Evolutionary conservation across 2,888 invertebrate genomes (phyloP).

Genomic region (Morpho deidamia): DNA sequence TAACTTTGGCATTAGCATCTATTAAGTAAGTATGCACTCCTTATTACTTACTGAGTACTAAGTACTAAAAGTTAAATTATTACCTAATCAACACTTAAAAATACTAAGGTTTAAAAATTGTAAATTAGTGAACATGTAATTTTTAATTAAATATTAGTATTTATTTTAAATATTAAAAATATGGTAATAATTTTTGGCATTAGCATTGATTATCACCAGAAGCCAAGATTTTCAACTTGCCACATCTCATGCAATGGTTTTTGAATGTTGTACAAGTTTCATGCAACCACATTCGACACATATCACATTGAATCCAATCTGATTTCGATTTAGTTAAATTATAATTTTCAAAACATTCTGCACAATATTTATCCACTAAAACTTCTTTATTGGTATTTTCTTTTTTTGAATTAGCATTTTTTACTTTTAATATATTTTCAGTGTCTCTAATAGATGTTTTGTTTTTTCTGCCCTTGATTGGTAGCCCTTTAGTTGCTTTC

Average conservation of each 20-base stretch:
- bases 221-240: not conserved
- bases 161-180: too few relatives aligned
- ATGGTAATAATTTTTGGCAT: too few relatives aligned
- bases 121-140: too few relatives aligned
- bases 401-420: not conserved
- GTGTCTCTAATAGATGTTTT: conserved; percentile 6
- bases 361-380: too few relatives aligned
- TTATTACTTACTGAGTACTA: too few relatives aligned
- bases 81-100: too few relatives aligned
- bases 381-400: not conserved
- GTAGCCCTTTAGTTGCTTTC: conserved; percentile 4
- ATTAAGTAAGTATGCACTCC: too few relatives aligned
- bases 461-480: conserved; percentile 1
- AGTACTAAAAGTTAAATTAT: too few relatives aligned
- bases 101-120: too few relatives aligned
- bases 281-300: conserved; percentile 19
- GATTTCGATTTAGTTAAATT: conserved; percentile 14
- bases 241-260: conserved; percentile 10
- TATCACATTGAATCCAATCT: conserved; percentile 20
- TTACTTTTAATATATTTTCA: not conserved
- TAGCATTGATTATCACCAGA: too few relatives aligned
- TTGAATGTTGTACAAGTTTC: conserved; percentile 14
- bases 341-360: conserved; percentile 9
- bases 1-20: too few relatives aligned
- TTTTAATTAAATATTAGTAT: too few relatives aligned